Conservation (phyloP, 2,113 vertebrate genomes). For the Mesitornis unicolor region DNA sequence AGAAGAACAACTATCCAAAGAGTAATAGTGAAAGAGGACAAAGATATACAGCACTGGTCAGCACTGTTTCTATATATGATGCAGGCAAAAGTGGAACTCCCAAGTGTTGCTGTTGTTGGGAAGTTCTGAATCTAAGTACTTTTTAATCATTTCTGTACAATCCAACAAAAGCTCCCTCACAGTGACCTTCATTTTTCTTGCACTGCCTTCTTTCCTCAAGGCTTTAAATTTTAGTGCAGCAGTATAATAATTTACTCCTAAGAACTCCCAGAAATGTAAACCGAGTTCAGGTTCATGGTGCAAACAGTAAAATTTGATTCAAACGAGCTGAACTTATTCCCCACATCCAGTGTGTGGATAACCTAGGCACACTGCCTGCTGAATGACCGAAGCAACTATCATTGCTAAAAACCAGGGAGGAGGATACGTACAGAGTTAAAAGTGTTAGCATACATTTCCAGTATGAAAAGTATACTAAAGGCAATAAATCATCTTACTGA, state of each 20-base stretch:
- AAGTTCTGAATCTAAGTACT: neutral
- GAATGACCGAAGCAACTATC: neutral
- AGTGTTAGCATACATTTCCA: neutral
- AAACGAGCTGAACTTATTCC: neutral
- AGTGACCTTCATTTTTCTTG: neutral
- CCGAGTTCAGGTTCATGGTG: neutral
- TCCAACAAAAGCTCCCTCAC: neutral
- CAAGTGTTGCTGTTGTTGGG: neutral
- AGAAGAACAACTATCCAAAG: neutral
- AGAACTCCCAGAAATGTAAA: neutral
- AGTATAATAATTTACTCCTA: neutral
- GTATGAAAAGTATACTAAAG: neutral
- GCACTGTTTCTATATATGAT: neutral
- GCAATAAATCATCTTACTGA: neutral
- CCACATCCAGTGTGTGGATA: neutral
- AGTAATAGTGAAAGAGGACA: neutral
- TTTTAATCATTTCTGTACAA: neutral
- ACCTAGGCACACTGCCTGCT: neutral
- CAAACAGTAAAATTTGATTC: neutral
- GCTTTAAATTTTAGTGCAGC: neutral
- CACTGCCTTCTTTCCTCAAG: neutral
- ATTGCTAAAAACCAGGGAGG: neutral
- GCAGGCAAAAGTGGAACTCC: neutral
- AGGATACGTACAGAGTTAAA: neutral
- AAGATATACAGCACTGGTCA: neutral